Conservation (phyloP, 2,888 invertebrate species). For the Thysanoteuthis rhombus region DNA sequence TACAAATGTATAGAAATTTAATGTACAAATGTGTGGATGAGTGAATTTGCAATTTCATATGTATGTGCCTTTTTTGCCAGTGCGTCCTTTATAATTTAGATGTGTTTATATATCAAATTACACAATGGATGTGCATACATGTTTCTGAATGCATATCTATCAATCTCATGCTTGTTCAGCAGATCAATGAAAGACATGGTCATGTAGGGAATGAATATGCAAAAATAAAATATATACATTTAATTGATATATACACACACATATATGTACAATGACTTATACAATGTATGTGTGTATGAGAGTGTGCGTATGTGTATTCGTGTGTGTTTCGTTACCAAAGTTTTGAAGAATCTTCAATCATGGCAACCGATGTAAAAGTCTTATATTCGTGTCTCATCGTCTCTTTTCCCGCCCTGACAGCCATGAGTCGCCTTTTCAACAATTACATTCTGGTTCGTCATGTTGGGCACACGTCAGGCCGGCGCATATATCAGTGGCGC, state of each 20-base stretch:
- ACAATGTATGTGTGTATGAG: not conserved
- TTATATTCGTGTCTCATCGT: not conserved
- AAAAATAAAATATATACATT: not conserved
- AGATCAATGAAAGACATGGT: not conserved
- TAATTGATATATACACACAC: not conserved
- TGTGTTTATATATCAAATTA: not conserved
- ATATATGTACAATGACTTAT: no score
- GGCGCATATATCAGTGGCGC: not conserved
- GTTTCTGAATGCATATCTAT: not conserved
- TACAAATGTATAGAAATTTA: not conserved
- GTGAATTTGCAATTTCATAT: not conserved
- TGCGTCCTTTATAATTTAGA: not conserved
- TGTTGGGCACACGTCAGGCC: not conserved
- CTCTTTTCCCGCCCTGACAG: not conserved
- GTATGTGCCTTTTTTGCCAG: not conserved
- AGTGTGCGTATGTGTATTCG: not conserved
- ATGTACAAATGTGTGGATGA: not conserved
- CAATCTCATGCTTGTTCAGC: not conserved
- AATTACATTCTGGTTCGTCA: constrained; percentile 12
- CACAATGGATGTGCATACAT: not conserved
- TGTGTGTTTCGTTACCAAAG: not conserved
- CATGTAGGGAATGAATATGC: not conserved
- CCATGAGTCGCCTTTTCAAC: not conserved
- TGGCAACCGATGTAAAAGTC: not conserved
- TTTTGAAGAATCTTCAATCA: not conserved